phyloP scores from a whole-genome alignment of 2,888 invertebrate species.

The Hydrotaea diabolus region DNA sequence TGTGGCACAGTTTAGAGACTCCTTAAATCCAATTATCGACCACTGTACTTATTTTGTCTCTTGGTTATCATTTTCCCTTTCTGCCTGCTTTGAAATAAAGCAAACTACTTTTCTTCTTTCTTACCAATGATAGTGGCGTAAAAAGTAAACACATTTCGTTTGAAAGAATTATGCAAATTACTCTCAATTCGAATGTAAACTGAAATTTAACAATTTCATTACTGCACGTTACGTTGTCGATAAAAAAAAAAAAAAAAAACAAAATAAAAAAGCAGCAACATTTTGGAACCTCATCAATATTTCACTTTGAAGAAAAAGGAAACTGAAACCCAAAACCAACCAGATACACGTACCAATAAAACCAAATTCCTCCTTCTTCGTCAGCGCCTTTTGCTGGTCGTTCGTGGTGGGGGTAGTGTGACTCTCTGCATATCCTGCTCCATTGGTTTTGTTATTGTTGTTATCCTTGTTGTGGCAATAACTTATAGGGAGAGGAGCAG shows the following conservation, averaged over 20 bases:
- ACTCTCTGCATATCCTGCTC: neutral
- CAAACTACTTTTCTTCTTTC: neutral
- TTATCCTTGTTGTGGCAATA: slow-evolving; percentile 21
- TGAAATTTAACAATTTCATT: slow-evolving; percentile 31
- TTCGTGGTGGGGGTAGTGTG: neutral
- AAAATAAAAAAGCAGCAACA: neutral
- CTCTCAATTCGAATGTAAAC: slow-evolving; percentile 21
- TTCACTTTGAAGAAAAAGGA: slow-evolving; percentile 21
- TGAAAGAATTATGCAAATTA: slow-evolving; percentile 31
- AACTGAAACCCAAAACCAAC: slow-evolving; percentile 8
- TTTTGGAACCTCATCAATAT: slow-evolving; percentile 31
- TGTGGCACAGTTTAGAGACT: too few species aligned
- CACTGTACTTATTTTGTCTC: too few species aligned
- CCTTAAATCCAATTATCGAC: too few species aligned
- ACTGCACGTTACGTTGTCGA: neutral
- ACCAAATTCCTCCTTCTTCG: neutral
- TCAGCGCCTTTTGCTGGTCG: neutral
- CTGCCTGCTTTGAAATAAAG: too few species aligned
- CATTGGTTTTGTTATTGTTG: neutral
- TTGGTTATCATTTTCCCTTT: too few species aligned
- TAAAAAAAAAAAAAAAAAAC: neutral
- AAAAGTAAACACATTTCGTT: slow-evolving; percentile 8
- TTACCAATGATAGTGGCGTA: neutral
- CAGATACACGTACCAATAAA: slow-evolving; percentile 12
- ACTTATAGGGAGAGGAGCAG: neutral